These are phyloP conservation scores for Conus canariensis DNA, from an alignment of 2,888 invertebrate species.

Conservation along the genomic window DNA sequence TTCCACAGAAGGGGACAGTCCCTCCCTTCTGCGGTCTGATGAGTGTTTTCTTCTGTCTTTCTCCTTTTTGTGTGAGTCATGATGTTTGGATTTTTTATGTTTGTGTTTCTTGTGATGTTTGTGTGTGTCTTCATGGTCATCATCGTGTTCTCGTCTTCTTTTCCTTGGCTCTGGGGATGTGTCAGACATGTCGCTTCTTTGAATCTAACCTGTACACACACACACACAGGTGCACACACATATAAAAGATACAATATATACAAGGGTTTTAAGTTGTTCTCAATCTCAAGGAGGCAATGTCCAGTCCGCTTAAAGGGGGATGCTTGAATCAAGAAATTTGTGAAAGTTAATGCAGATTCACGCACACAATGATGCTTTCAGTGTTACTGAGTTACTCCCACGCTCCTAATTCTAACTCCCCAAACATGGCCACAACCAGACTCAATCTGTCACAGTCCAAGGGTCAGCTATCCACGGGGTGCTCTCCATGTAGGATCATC, in stretches of 20 bases:
- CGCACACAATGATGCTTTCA: no score
- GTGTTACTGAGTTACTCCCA: no score
- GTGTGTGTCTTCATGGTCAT: background rate
- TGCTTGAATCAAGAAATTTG: no score
- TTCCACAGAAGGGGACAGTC: background rate
- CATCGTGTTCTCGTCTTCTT: slow-evolving; percentile 1
- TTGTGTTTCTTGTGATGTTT: slow-evolving; percentile 35
- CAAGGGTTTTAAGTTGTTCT: no score
- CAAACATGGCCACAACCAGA: no score
- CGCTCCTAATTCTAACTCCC: no score
- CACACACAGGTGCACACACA: background rate
- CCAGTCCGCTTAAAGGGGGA: no score
- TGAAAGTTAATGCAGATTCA: no score
- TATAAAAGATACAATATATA: background rate
- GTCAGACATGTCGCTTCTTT: background rate
- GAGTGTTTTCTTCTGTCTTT: background rate
- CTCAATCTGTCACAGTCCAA: no score
- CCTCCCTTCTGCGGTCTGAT: background rate
- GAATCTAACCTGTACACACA: background rate
- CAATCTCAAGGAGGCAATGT: no score
- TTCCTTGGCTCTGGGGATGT: background rate
- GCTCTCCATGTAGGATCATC: no score
- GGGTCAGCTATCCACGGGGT: no score
- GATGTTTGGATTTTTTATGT: slow-evolving; percentile 22
- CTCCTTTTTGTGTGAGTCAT: background rate